Conservation (phyloP, 2,113 vertebrate species). For the Alligator sinensis region DNA sequence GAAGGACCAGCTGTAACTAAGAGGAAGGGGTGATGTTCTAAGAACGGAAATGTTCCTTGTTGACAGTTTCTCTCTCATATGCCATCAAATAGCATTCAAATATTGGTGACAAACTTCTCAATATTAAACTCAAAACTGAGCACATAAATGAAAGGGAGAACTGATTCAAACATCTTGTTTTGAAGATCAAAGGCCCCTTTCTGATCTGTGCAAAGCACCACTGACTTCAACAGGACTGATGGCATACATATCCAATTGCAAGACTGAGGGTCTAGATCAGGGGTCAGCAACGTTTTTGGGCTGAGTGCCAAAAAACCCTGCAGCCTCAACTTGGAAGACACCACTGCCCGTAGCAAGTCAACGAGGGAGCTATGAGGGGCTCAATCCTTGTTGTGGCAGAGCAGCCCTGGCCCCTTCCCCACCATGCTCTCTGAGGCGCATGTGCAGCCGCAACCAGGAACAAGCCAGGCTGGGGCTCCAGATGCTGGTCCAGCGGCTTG, state of each 20-base stretch:
- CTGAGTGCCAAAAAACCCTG: too few species aligned
- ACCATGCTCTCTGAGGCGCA: too few species aligned
- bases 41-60: not conserved
- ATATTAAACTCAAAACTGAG: not conserved
- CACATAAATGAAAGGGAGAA: not conserved
- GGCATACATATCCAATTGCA: not conserved
- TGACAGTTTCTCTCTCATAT: not conserved
- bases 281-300: too few species aligned
- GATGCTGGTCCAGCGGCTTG: too few species aligned
- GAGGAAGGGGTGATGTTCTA: not conserved
- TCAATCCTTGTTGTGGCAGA: too few species aligned
- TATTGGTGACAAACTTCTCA: not conserved
- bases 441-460: too few species aligned
- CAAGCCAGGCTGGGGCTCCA: too few species aligned
- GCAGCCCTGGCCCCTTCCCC: too few species aligned
- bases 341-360: too few species aligned
- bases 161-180: not conserved
- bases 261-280: not conserved
- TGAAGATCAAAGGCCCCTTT: not conserved
- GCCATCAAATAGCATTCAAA: not conserved
- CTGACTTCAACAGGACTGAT: not conserved
- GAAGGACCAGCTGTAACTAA: not conserved
- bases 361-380: too few species aligned
- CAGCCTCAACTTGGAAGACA: too few species aligned
- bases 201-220: not conserved